Evolutionary conservation across 2,888 invertebrate genomes (phyloP).

Genomic region (Dermolepida albohirtum): DNA sequence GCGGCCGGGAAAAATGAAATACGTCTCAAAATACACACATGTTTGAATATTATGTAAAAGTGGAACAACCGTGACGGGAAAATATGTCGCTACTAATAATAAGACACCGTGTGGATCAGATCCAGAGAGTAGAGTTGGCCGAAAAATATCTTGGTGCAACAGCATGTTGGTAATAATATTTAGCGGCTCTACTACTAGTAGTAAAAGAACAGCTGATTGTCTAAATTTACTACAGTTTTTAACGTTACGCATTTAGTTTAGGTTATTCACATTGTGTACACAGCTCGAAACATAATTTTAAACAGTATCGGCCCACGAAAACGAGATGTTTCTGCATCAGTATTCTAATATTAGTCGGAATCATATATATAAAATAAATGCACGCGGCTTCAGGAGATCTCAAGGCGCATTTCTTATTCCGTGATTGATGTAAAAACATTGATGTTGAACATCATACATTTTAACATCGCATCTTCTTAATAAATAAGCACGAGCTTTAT

Average conservation of each 20-base stretch:
- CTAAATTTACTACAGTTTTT: conserved; percentile 41
- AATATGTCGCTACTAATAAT: conserved; percentile 38
- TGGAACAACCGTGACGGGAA: conserved; percentile 25
- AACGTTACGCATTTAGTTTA: conserved; percentile 19
- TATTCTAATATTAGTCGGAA: conserved; percentile 22
- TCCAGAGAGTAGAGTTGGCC: conserved; percentile 14
- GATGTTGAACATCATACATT: conserved; percentile 8
- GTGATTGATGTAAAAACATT: conserved; percentile 8
- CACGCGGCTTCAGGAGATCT: not conserved
- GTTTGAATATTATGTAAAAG: conserved; percentile 37
- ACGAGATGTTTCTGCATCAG: conserved; percentile 31
- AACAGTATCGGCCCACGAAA: conserved; percentile 24
- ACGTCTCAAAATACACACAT: conserved; percentile 15
- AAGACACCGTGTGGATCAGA: conserved; percentile 8
- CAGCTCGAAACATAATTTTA: conserved; percentile 23
- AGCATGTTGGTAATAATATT: not conserved
- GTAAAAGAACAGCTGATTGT: conserved; percentile 44
- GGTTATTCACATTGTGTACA: conserved; percentile 35
- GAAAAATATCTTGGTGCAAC: not conserved
- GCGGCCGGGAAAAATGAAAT: conserved; percentile 13
- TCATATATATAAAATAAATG: conserved; percentile 22
- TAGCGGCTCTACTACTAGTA: conserved; percentile 10
- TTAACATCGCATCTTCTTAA: conserved; percentile 5
- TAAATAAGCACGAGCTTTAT: conserved; percentile 12
- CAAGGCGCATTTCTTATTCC: not conserved